These are phyloP conservation scores for Pogonognathellus flavescens DNA, from an alignment of 1,140 invertebrate species.

Conservation along the genomic window DNA sequence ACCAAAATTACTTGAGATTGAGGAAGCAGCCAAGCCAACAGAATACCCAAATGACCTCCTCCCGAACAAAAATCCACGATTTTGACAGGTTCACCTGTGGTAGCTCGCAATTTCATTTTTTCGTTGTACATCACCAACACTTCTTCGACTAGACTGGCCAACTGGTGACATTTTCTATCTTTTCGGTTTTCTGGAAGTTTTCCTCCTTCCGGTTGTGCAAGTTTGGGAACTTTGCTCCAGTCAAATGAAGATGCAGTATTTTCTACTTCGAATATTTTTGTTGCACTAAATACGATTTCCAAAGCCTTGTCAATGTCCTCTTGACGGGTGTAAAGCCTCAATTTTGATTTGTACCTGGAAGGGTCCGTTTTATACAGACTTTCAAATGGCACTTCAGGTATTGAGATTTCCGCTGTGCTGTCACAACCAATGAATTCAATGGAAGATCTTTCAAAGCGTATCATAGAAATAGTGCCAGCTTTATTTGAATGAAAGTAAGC, in stretches of 20 bases:
- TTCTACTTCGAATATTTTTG: constrained; percentile 52
- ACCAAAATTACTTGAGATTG: constrained; percentile 83
- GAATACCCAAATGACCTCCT: constrained; percentile 90
- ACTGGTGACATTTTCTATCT: constrained; percentile 86
- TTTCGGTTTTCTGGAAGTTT: constrained; percentile 82
- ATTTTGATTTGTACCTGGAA: constrained; percentile 80
- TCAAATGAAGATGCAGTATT: constrained; percentile 69
- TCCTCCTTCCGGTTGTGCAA: constrained; percentile 83
- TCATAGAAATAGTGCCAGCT: not conserved
- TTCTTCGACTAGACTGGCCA: constrained; percentile 88
- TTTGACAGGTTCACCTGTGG: constrained; percentile 71
- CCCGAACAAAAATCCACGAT: constrained; percentile 97
- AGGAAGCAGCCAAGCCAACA: constrained; percentile 85
- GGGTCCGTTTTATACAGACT: constrained; percentile 86
- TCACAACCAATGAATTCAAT: too few species aligned
- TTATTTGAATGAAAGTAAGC: constrained; percentile 1
- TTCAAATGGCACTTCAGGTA: constrained; percentile 72
- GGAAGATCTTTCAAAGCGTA: too few species aligned
- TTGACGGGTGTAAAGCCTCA: constrained; percentile 81
- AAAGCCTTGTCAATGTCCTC: constrained; percentile 80
- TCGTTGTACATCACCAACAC: constrained; percentile 77
- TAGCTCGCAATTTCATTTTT: constrained; percentile 66
- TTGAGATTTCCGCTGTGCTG: constrained; percentile 1
- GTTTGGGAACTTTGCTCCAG: constrained; percentile 79
- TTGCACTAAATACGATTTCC: constrained; percentile 28